These are phyloP conservation scores for Tragelaphus scriptus DNA, from an alignment of 2,113 vertebrate species.

Conservation along the genomic window DNA sequence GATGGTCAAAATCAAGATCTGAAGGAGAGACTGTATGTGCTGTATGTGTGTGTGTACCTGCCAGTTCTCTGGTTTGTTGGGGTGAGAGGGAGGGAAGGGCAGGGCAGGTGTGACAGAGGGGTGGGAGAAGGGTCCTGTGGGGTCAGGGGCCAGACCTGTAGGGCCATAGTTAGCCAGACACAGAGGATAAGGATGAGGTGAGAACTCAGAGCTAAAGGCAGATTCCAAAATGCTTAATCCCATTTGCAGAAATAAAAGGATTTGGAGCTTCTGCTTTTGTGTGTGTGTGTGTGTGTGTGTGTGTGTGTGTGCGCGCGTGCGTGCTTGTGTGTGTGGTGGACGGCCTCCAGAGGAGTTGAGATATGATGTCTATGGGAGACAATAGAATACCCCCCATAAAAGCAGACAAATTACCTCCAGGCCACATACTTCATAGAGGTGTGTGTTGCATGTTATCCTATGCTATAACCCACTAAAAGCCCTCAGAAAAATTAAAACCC, in stretches of 20 bases:
- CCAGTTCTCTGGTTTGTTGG: neutral
- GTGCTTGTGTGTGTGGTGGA: neutral
- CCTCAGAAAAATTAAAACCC: neutral
- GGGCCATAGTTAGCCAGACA: neutral
- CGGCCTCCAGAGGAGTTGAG: neutral
- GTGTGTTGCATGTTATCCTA: neutral
- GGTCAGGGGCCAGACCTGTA: neutral
- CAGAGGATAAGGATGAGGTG: neutral
- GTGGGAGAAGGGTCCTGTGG: neutral
- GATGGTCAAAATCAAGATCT: neutral
- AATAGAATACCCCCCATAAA: neutral
- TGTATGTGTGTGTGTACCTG: neutral
- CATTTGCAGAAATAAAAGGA: neutral
- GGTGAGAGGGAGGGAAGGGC: neutral
- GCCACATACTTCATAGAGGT: neutral
- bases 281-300: neutral
- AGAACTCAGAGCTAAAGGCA: neutral
- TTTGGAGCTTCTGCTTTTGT: neutral
- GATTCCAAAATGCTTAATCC: neutral
- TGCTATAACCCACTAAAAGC: neutral
- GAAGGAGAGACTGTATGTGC: neutral
- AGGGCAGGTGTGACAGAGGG: neutral
- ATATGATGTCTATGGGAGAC: neutral
- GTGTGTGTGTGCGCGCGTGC: neutral
- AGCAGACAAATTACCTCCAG: neutral